These are phyloP conservation scores for human DNA, from an alignment of 2,113 vertebrate species.

Conservation along the genomic window GRCh38 chr1:204763001-204763500, in stretches of 20 bases:
- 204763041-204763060: not conserved
- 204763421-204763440: not conserved
- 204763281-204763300: not conserved
- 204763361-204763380: not conserved
- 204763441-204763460: not conserved
- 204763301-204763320: not conserved
- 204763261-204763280: not conserved
- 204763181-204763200: not conserved
- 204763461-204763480: not conserved
- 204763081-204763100: not conserved
- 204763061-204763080: not conserved
- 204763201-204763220: not conserved
- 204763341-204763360: not conserved
- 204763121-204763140: slow-evolving; percentile 1
- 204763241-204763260: not conserved
- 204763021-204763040: not conserved
- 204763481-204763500: not conserved
- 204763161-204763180: not conserved
- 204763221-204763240: not conserved
- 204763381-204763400: not conserved
- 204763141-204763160: not conserved
- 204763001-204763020: not conserved
- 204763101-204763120: not conserved
- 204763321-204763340: not conserved
- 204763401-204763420: not conserved